Conservation (phyloP, 1,140 invertebrate species). For the Halesus radiatus region DNA sequence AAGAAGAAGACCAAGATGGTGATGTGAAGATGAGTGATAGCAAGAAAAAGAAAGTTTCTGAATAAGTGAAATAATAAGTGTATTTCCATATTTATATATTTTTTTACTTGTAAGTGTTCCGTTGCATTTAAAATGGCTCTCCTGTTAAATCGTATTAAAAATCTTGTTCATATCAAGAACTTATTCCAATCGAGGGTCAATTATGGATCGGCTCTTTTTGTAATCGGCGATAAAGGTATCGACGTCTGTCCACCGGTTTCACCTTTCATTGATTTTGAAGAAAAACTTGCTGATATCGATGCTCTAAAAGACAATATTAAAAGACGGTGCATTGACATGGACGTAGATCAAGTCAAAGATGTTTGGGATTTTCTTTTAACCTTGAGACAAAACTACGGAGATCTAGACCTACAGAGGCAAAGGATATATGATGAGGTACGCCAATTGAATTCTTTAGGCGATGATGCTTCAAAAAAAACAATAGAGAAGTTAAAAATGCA, state of each 20-base stretch:
- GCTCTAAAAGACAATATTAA: conserved; percentile 67
- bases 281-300: conserved; percentile 67
- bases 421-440: conserved; percentile 61
- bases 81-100: no score
- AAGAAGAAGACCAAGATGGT: conserved; percentile 62
- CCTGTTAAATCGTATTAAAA: background rate
- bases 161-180: background rate
- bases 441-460: conserved; percentile 61
- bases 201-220: conserved; percentile 72
- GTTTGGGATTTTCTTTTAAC: conserved; percentile 70
- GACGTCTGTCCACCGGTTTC: conserved; percentile 73
- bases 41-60: conserved; percentile 43
- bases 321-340: conserved; percentile 63
- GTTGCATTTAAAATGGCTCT: conserved; percentile 24
- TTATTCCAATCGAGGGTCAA: background rate
- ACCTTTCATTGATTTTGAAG: conserved; percentile 74
- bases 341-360: conserved; percentile 66
- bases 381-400: conserved; percentile 62
- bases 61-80: conserved; percentile 24
- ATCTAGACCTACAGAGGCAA: conserved; percentile 64
- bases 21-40: conserved; percentile 62
- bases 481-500: conserved; percentile 70
- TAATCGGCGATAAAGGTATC: conserved; percentile 74
- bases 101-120: conserved; percentile 17
- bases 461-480: conserved; percentile 62